Base-by-base conservation (phyloP, 2,888 invertebrate genomes). In the Nomada ruficornis region DNA sequence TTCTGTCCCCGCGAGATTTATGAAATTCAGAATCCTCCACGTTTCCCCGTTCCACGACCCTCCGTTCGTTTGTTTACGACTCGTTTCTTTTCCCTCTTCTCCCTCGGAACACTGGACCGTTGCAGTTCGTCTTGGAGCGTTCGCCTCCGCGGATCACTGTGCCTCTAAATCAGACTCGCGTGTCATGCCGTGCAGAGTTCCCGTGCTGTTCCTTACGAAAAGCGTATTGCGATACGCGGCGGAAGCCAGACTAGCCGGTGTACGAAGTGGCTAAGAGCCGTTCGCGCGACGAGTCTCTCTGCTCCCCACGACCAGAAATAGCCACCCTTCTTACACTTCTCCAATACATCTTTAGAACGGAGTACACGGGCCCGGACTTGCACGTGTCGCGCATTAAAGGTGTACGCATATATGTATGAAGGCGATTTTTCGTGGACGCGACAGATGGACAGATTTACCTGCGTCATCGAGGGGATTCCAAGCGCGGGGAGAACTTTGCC, bases 241-340 rank as follows among this genome's bases (percentile, higher is more conserved):
- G 91, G 91, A 91, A 91, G 91, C 91, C 92, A 91, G 93, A 93
- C 93, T 93, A 90, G 91, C 89, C 91, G 91, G 86, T 91, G 90
- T 88, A 91, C 92, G 85, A 92, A 92, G 93, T 91, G 91, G 91
- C 92, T 92, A 91, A 93, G 92, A 92, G 90, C 84, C 91, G 92
- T 92, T 91, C 89, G 90, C 91, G 89, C 90, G 88, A 90, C 90
- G 91, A 91, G 91, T 91, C 92, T 90, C 88, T 87, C 84, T 83
- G 77, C 91, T 92, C 92, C 91, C 91, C 92, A 89, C 91, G 91
- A 93, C 90, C 94, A 93, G 92, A 94, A 94, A 94, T 94, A 94
- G 93, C 92, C 91, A 92, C 93, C 92, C 93, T 93, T 92, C 93
- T 93, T 93, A 91, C 86, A 86, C 93, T 93, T 92, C 91, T 91